phyloP scores from a whole-genome alignment of 2,888 invertebrate species.

The Scaeva pyrastri region DNA sequence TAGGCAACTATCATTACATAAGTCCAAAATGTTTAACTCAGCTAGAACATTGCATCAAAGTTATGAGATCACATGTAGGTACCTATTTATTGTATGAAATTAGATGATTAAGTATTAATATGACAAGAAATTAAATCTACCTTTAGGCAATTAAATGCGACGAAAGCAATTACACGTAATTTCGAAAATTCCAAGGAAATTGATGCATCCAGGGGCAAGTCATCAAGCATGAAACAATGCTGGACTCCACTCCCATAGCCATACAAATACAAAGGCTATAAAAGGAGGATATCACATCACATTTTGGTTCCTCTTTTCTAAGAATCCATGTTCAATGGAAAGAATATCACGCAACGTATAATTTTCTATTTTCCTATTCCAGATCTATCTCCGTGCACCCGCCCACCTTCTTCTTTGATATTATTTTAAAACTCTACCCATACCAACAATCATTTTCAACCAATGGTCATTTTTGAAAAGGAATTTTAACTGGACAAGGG shows the following conservation, averaged over 20 bases:
- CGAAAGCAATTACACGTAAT: conserved; percentile 48
- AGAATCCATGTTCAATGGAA: conserved; percentile 63
- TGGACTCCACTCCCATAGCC: conserved; percentile 6
- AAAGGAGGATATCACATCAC: conserved; percentile 37
- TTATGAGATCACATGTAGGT: no score
- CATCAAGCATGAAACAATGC: conserved; percentile 53
- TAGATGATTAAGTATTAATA: no score
- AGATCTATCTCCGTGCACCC: conserved; percentile 50
- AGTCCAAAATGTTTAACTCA: no score
- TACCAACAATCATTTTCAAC: not conserved
- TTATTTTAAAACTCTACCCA: not conserved
- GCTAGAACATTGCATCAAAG: no score
- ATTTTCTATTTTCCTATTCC: conserved; percentile 67
- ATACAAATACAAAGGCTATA: not conserved
- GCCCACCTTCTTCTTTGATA: conserved; percentile 57
- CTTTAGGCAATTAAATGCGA: conserved; percentile 51
- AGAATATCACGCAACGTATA: conserved; percentile 64
- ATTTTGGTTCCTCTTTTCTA: conserved; percentile 55
- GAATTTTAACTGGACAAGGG: conserved; percentile 66
- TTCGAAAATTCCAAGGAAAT: conserved; percentile 63
- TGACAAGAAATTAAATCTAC: conserved; percentile 40
- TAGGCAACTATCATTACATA: no score
- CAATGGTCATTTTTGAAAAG: conserved; percentile 44
- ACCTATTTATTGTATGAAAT: no score
- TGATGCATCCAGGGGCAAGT: conserved; percentile 35